These are phyloP conservation scores for Platycnemis pennipes DNA, from an alignment of 2,888 invertebrate species.

Conservation along the genomic window DNA sequence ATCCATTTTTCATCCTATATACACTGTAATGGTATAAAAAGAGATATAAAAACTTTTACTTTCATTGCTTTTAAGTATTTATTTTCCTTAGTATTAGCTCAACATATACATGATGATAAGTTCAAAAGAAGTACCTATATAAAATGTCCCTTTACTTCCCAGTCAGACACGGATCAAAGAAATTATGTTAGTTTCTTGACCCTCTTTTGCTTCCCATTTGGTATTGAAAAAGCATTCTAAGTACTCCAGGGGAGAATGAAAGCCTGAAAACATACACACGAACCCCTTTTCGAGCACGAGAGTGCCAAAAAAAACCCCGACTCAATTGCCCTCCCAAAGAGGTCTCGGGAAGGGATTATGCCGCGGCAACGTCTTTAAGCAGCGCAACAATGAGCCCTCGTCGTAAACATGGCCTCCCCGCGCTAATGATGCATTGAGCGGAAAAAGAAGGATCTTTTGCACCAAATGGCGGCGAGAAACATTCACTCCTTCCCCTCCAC, in stretches of 20 bases:
- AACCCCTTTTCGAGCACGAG: not conserved
- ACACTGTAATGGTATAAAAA: too few relatives aligned
- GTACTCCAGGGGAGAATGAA: not conserved
- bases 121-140: too few relatives aligned
- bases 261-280: not conserved
- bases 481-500: not conserved
- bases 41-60: too few relatives aligned
- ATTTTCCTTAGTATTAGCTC: too few relatives aligned
- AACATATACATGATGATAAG: too few relatives aligned
- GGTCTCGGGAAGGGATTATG: not conserved
- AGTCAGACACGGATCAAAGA: too few relatives aligned
- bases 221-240: too few relatives aligned
- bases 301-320: not conserved
- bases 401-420: conserved; percentile 19
- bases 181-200: too few relatives aligned
- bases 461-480: conserved; percentile 28
- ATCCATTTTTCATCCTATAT: too few relatives aligned
- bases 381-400: not conserved
- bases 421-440: conserved; percentile 35
- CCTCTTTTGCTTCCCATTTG: too few relatives aligned
- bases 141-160: too few relatives aligned
- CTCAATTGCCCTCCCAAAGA: not conserved
- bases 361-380: not conserved
- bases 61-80: too few relatives aligned
- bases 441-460: not conserved